Evolutionary conservation across 2,888 invertebrate species (phyloP), one percentile per base, ranked within the genome.

Genomic region (Pimpla rufipes): DNA sequence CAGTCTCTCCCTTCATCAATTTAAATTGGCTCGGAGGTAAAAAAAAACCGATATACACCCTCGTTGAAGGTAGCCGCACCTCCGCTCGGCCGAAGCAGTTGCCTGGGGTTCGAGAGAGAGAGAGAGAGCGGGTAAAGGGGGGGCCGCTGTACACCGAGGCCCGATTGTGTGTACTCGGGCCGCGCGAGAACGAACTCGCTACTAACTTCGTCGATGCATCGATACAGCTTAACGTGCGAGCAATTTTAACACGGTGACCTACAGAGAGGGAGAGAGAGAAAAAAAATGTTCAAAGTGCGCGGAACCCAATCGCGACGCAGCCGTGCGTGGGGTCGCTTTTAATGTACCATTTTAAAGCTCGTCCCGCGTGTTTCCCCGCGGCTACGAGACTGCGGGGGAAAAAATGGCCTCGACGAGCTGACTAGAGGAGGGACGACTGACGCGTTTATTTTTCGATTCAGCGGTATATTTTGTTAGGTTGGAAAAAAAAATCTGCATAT

Each of bases 21-120:
- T 84, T 84, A 84, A 84, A 84, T 84, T 84, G 84, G 84, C 81
- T 81, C 40, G 66, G 70, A 78, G 74, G 81, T 81, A 81, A 83
- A 29, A 81, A 83, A 29, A 83, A 83, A 83, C 77, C 80, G 77
- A 73, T 78, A 78, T 62, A 81, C 29, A 74, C 23, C 73, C 18
- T 62, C 77, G 68, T 73, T 50, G 68, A 75, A 81, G 78, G 80
- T 67, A 62, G 73, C n/a, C 55, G n/a, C n/a, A 62, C 68, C 55
- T 57, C 67, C 23, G 29, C 57, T 13, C 62, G 59, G 45, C 18
- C 67, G 71, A 67, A 73, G 71, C 67, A 79, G 71, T 79, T 66
- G 50, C 66, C n/a, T n/a, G n/a, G n/a, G n/a, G n/a, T n/a, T n/a
- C 23, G 50, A 67, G 45, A 67, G 70, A 42, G 13, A 18, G 45